Evolutionary conservation across 2,888 invertebrate genomes (phyloP), one percentile per base, ranked within the genome.

Genomic region (Carabus problematicus): DNA sequence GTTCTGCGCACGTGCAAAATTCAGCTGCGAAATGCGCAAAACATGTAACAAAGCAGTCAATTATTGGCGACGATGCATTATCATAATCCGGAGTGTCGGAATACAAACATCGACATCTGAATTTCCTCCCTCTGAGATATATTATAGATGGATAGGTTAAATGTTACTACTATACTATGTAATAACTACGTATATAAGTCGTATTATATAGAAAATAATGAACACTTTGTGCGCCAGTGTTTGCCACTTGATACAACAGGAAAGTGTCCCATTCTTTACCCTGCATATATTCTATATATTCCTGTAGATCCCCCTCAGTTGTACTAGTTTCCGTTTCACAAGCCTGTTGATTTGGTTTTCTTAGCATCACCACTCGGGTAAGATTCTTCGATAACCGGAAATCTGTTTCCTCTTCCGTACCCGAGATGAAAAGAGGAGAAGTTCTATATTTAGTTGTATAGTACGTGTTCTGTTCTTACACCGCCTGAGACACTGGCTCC

Each of bases 371-470:
- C 59, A 59, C 16, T 39, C 59, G 16, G 59, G 42, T 59, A 59
- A 41, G 59, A 59, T 59, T 14, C 59, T 59, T 39, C 29, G 42
- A 59, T 59, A 59, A 59, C 42, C 59, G 59, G 59, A 59, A 59
- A 18, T 59, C 59, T 59, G 59, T 59, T 59, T 59, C 59, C 59
- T 59, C 59, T 59, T 59, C 59, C 59, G 59, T 42, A 59, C 41
- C 59, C 18, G 19, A 59, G 29, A 29, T 3, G 29, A n/a, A n/a
- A 29, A 29, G 29, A 29, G 29, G 29, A 42, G 18, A 56, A 29
- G 42, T 59, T 59, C 59, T 59, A 59, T 59, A 59, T 59, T 59
- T 59, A 59, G 59, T 59, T 3, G 29, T 16, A 4, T 41, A 59
- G 41, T 41, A 59, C 42, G 41, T 59, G 18, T 18, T 14, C 14